Conservation (phyloP, 1,140 invertebrate species). For the Elymnias hypermnestra region DNA sequence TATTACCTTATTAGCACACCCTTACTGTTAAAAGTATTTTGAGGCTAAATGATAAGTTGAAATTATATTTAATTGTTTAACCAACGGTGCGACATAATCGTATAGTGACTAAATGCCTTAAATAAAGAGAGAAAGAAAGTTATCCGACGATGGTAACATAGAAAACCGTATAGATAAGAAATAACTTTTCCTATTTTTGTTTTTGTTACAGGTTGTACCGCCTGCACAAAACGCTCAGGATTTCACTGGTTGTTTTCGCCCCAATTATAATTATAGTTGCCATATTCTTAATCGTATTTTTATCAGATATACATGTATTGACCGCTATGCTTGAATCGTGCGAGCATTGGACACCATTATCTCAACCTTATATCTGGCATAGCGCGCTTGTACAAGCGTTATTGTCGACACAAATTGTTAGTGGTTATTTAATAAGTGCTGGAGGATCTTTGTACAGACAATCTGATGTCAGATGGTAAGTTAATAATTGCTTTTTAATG, state of each 20-base stretch:
- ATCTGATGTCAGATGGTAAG: constrained; percentile 62
- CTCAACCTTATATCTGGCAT: constrained; percentile 55
- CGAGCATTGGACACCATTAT: constrained; percentile 48
- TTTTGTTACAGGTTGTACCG: constrained; percentile 49
- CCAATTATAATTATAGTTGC: constrained; percentile 40
- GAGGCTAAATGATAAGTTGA: too few species aligned
- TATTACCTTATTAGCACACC: too few species aligned
- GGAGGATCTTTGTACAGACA: constrained; percentile 57
- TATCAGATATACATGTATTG: constrained; percentile 34
- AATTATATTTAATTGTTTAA: too few species aligned
- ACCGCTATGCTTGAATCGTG: constrained; percentile 38
- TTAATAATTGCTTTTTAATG: too few species aligned
- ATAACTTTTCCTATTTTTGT: too few species aligned
- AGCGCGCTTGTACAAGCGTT: constrained; percentile 56
- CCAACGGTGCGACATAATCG: too few species aligned
- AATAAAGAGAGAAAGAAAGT: too few species aligned
- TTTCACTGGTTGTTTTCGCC: constrained; percentile 36
- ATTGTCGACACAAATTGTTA: constrained; percentile 50
- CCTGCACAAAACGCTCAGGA: constrained; percentile 51
- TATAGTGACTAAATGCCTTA: too few species aligned
- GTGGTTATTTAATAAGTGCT: constrained; percentile 54
- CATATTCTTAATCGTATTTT: constrained; percentile 45
- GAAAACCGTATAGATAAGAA: too few species aligned
- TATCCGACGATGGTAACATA: too few species aligned
- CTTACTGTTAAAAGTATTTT: too few species aligned